Percentiles rank a stretch among this genome's conserved stretches.
These are phyloP conservation scores for Platyrinchus mystaceus DNA, from an alignment of 2,797 vertebrate species.

Conservation along the genomic window DNA sequence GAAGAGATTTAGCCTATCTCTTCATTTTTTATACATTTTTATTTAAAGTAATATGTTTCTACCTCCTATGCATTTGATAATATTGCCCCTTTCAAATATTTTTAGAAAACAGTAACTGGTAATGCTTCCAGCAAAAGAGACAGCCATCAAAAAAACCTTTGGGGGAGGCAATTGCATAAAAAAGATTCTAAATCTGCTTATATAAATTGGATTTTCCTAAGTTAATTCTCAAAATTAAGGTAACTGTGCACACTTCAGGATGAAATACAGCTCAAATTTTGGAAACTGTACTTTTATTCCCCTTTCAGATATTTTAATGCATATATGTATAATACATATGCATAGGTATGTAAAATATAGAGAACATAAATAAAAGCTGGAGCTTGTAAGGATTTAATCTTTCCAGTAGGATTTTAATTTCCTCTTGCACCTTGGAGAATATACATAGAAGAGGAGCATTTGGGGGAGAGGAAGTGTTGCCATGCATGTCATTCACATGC, in stretches of 20 bases:
- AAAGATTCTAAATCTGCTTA: slow-evolving; percentile 17
- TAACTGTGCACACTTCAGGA: not conserved
- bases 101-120: not conserved
- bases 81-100: not conserved
- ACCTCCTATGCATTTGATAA: not conserved
- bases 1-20: not conserved
- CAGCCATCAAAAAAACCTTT: not conserved
- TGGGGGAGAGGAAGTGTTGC: not conserved
- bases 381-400: not conserved
- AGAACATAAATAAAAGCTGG: not conserved
- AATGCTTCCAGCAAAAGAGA: not conserved
- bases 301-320: not conserved
- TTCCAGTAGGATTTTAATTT: not conserved
- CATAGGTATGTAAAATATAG: not conserved
- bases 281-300: not conserved
- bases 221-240: slow-evolving; percentile 8
- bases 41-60: not conserved
- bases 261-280: not conserved
- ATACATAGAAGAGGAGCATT: not conserved
- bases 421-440: not conserved
- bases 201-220: slow-evolving; percentile 15
- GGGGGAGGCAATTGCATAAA: not conserved
- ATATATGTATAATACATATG: not conserved
- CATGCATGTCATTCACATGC: not conserved
- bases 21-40: not conserved